These are phyloP conservation scores for Melanostoma scalare DNA, from an alignment of 2,888 invertebrate genomes.

Conservation along the genomic window DNA sequence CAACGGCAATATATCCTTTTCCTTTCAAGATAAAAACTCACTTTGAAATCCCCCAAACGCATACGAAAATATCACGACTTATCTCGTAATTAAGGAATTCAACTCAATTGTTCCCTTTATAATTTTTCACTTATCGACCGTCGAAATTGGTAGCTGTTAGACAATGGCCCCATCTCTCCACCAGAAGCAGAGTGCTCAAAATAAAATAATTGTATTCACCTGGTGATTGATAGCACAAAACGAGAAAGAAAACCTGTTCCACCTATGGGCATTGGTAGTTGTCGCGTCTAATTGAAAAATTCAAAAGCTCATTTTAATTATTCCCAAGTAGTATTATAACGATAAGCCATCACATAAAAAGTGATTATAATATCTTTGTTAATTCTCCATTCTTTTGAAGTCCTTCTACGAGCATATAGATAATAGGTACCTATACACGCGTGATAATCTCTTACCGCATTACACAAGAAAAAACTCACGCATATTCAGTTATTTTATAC, in stretches of 20 bases:
- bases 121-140: no score
- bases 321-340: slow-evolving; percentile 53
- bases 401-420: slow-evolving; percentile 5
- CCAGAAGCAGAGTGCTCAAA: no score
- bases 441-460: slow-evolving; percentile 25
- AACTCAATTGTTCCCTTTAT: no score
- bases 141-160: no score
- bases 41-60: no score
- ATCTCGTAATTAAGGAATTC: no score
- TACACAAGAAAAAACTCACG: slow-evolving; percentile 6
- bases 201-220: no score
- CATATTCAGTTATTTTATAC: slow-evolving; percentile 28
- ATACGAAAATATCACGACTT: no score
- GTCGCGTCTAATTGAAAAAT: slow-evolving; percentile 56
- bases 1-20: no score
- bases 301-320: slow-evolving; percentile 60
- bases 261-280: not conserved
- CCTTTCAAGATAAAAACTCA: no score
- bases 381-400: slow-evolving; percentile 64
- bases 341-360: slow-evolving; percentile 68
- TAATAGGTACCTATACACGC: slow-evolving; percentile 10
- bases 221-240: slow-evolving; percentile 16
- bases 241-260: slow-evolving; percentile 12
- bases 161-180: no score
- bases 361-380: slow-evolving; percentile 68